These are phyloP conservation scores for Cantharis rustica DNA, from an alignment of 2,888 invertebrate species.

Conservation along the genomic window DNA sequence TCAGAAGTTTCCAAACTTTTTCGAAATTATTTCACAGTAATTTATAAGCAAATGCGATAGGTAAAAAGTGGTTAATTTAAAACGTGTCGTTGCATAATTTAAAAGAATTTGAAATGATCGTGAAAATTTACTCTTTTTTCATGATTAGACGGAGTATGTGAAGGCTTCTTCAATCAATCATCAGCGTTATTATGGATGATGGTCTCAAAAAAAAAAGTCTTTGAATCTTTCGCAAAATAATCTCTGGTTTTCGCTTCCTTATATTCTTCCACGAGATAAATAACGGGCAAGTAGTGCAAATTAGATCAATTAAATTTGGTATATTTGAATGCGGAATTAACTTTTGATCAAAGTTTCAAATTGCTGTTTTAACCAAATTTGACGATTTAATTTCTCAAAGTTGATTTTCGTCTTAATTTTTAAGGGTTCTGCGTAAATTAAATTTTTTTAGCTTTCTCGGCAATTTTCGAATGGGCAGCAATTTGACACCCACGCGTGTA, in stretches of 20 bases:
- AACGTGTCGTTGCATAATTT: too few relatives aligned
- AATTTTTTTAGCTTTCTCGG: background rate
- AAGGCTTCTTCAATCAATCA: too few relatives aligned
- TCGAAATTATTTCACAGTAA: background rate
- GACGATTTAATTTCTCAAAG: background rate
- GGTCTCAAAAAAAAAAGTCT: background rate
- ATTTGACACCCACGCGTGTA: conserved; percentile 31
- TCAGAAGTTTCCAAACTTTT: background rate
- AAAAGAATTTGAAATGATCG: background rate
- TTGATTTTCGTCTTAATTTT: background rate
- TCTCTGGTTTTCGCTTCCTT: background rate
- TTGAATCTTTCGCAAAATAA: background rate
- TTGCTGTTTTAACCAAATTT: background rate
- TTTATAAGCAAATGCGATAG: too few relatives aligned
- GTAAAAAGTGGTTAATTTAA: too few relatives aligned
- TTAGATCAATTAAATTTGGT: background rate
- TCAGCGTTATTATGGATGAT: background rate
- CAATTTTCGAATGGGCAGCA: conserved; percentile 7
- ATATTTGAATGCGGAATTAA: background rate
- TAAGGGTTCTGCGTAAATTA: background rate
- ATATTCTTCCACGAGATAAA: background rate
- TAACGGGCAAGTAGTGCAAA: background rate
- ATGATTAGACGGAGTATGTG: background rate
- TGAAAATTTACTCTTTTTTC: background rate
- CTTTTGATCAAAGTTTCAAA: background rate